Evolutionary conservation across 2,888 invertebrate genomes (phyloP).

Genomic region (Dascillus cervinus): DNA sequence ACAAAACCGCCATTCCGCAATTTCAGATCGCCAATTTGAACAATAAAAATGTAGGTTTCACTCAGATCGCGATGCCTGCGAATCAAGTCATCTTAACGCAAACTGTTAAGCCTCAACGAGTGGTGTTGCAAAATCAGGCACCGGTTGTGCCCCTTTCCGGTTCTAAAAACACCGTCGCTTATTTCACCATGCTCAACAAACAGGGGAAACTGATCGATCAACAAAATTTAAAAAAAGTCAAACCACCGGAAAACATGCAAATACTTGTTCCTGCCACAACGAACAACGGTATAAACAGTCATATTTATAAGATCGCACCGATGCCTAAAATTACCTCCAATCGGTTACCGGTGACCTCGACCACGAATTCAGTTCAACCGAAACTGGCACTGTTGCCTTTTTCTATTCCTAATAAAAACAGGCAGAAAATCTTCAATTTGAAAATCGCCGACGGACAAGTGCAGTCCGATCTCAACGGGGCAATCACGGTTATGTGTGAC

Average conservation of each 20-base stretch:
- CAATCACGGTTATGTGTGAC: conserved; percentile 54
- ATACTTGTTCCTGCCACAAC: conserved; percentile 12
- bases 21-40: conserved; percentile 25
- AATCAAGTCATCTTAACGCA: conserved; percentile 28
- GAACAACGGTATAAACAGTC: conserved; percentile 31
- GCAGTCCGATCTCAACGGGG: conserved; percentile 53
- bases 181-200: conserved; percentile 48
- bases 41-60: conserved; percentile 14
- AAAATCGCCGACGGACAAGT: conserved; percentile 61
- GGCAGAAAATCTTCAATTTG: conserved; percentile 55
- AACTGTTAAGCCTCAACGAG: conserved; percentile 42
- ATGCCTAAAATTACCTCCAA: conserved; percentile 53
- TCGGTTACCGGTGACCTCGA: conserved; percentile 49
- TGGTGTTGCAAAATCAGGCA: conserved; percentile 51
- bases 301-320: conserved; percentile 52
- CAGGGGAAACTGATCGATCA: conserved; percentile 1
- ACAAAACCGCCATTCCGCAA: conserved; percentile 19
- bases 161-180: conserved; percentile 46
- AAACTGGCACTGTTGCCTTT: conserved; percentile 38
- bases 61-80: conserved; percentile 10
- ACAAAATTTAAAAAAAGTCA: conserved; percentile 11
- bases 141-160: conserved; percentile 47
- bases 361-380: conserved; percentile 47
- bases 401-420: conserved; percentile 35
- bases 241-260: conserved; percentile 16